Base-by-base conservation (phyloP, 1,140 invertebrate species). In the Scaptomyza pallida region DNA sequence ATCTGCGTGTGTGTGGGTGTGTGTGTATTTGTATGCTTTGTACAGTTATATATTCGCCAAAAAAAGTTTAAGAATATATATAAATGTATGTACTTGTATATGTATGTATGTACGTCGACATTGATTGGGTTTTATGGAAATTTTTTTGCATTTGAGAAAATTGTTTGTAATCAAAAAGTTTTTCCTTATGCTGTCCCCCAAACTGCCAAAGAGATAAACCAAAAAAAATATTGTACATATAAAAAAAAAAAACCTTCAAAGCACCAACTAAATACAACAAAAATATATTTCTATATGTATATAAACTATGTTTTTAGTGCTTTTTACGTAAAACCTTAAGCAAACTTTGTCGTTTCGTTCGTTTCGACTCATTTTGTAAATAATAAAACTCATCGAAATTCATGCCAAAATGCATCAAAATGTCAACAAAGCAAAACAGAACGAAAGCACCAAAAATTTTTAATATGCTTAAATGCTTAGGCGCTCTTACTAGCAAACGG, bases 141-240 rank as follows among this genome's bases (percentile, higher is more conserved):
- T 86, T 86, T 85, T 86, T 86, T 85, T 85, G 78, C 82, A 85
- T 85, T 88, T 81, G 62, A n/a, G n/a, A 68, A 71, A 67, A 69
- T 43, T 41, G n/a, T 9, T n/a, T 35, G 33, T 37, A 37, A 37
- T 37, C 33, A 37, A 17, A 41, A 41, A 30, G 26, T 44, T 63
- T 77, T 78, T 50, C 81, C 73, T 80, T 57, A 9, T 40, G 21
- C 57, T 56, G 74, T 26, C 26, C 74, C n/a, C n/a, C n/a, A n/a
- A 75, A 57, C 63, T 67, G 78, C 64, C n/a, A n/a, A n/a, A 61
- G 44, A 67, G 44, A 64, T 67, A n/a, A n/a, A n/a, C n/a, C n/a
- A n/a, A n/a, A n/a, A n/a, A n/a, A n/a, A n/a, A n/a, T n/a, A n/a
- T n/a, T n/a, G n/a, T n/a, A n/a, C n/a, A n/a, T n/a, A 68, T 47